phyloP scores from a whole-genome alignment of 1,140 invertebrate genomes.

The Drosophila watanabei region DNA sequence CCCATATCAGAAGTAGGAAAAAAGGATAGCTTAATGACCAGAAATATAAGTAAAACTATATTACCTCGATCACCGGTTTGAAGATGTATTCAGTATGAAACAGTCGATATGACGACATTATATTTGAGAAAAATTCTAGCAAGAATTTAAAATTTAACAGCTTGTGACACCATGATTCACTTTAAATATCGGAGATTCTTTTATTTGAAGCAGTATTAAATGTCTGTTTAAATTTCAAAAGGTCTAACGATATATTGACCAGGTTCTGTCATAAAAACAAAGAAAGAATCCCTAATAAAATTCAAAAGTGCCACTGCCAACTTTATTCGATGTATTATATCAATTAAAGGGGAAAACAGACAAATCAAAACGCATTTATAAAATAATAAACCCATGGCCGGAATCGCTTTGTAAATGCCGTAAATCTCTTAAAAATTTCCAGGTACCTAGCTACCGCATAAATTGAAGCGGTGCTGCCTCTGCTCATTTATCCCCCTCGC shows the following conservation, averaged over 20 bases:
- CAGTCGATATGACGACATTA: too few relatives aligned
- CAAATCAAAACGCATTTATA: constrained; percentile 59
- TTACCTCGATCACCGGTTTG: too few relatives aligned
- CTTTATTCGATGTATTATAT: background rate
- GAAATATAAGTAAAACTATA: too few relatives aligned
- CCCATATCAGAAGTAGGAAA: too few relatives aligned
- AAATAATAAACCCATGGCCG: constrained; percentile 56
- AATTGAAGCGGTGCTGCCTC: constrained; percentile 47
- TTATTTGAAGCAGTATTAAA: background rate
- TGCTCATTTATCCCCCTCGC: constrained; percentile 5
- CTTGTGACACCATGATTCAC: background rate
- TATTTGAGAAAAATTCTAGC: too few relatives aligned
- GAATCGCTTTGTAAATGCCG: constrained; percentile 49
- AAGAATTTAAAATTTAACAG: background rate
- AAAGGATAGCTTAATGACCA: too few relatives aligned
- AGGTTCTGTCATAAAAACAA: too few relatives aligned
- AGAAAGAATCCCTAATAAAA: constrained; percentile 8
- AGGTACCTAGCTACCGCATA: constrained; percentile 56
- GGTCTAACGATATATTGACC: background rate
- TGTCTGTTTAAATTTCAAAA: background rate
- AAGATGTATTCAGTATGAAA: too few relatives aligned
- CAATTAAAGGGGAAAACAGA: background rate
- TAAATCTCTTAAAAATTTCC: constrained; percentile 65
- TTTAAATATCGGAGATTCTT: background rate
- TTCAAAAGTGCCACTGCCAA: background rate